Evolutionary conservation across 2,113 vertebrate genomes (phyloP), one percentile per base, ranked within the genome.

Genomic region (Ictalurus punctatus): DNA sequence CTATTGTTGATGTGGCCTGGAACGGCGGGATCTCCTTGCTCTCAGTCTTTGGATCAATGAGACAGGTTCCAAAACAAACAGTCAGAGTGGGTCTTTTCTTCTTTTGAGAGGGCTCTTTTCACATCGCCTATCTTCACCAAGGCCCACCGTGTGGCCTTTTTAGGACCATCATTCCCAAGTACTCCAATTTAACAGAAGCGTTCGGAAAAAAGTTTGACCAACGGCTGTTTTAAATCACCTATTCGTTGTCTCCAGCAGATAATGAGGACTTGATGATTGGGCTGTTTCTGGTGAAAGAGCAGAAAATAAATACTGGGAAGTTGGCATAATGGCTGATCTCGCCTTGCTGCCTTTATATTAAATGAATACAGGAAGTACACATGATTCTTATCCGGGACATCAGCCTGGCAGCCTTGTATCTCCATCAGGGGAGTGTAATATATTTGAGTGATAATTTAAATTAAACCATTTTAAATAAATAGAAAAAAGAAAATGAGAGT

Each of bases 21-120:
- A 83, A 93, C 94, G 94, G 90, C 91, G 85, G 92, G 91, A 92
- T 78, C 90, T 86, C 89, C 92, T 93, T 94, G 92, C 92, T 92
- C 91, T 86, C 91, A 92, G 91, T 92, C 93, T 92, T 92, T 92
- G 90, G 94, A 95, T 95, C 95, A 95, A 94, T 95, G 94, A 95
- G 94, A 95, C 93, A 92, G 93, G 93, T 94, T 94, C 94, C 94
- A 94, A 95, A 95, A 96, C 93, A 95, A 95, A 95, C 94, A 93
- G 84, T 88, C 93, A 91, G 92, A 95, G 94, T 93, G 93, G 91
- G 81, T 91, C 91, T 89, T 95, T 95, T 95, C 92, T 94, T 93
- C 91, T 87, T 78, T 89, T 86, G 37, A 94, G 93, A 92, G 92
- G 93, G 67, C 84, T 83, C 94, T 89, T 89, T 95, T 95, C 94